Percentiles rank a stretch among this genome's conserved stretches.
phyloP scores from a whole-genome alignment of 2,888 invertebrate genomes.

The Meiosimyza decipiens region DNA sequence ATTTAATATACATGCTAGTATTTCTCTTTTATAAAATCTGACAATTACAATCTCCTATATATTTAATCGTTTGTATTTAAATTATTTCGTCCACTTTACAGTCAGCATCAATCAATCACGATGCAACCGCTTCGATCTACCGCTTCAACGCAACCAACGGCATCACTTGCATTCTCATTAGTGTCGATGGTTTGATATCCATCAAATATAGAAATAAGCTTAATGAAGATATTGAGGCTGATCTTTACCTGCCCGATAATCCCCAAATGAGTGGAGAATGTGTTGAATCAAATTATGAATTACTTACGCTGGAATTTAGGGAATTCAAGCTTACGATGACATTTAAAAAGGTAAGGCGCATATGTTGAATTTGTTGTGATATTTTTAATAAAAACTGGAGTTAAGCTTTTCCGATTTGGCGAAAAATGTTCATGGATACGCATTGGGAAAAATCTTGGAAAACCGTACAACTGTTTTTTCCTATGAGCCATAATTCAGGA shows the following conservation, averaged over 20 bases:
- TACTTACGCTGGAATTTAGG: slow-evolving; percentile 79
- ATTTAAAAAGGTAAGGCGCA: slow-evolving; percentile 78
- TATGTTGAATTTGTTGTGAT: too few species aligned
- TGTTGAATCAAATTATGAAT: slow-evolving; percentile 78
- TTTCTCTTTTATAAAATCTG: too few species aligned
- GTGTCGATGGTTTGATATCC: slow-evolving; percentile 76
- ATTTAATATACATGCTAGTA: too few species aligned
- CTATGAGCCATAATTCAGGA: too few species aligned
- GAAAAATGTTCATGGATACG: too few species aligned
- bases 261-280: slow-evolving; percentile 80
- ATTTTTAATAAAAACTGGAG: too few species aligned
- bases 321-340: slow-evolving; percentile 79
- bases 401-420: too few species aligned
- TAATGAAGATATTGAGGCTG: slow-evolving; percentile 75
- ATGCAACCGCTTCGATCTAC: slow-evolving; percentile 72
- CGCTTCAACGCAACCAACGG: slow-evolving; percentile 77
- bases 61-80: not conserved
- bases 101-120: slow-evolving; percentile 62
- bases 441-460: too few species aligned
- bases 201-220: slow-evolving; percentile 78
- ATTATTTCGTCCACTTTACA: slow-evolving; percentile 38
- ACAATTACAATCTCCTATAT: not conserved
- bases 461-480: too few species aligned
- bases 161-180: slow-evolving; percentile 81
- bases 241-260: slow-evolving; percentile 80